Evolutionary conservation across 2,113 vertebrate species (phyloP).

Genomic region (Halichoerus grypus): DNA sequence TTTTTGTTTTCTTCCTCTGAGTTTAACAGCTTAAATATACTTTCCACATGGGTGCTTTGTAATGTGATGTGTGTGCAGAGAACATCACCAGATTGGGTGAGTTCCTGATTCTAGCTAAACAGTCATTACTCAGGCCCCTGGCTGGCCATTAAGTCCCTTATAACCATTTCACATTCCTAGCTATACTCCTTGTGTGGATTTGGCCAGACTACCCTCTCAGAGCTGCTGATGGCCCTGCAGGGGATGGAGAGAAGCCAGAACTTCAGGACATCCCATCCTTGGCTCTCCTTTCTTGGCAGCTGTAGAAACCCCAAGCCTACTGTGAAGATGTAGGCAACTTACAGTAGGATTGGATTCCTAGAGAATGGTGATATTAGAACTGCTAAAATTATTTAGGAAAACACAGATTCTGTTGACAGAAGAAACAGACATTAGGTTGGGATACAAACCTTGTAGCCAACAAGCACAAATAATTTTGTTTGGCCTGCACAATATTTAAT

Average conservation of each 20-base stretch:
- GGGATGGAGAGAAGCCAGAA: slow-evolving; percentile 39
- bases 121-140: not conserved
- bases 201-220: not conserved
- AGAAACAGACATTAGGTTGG: not conserved
- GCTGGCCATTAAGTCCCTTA: not conserved
- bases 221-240: not conserved
- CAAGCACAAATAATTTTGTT: slow-evolving; percentile 50
- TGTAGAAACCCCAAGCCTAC: not conserved
- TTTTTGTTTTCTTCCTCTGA: not conserved
- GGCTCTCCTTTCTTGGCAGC: slow-evolving; percentile 5
- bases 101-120: not conserved
- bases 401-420: not conserved
- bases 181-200: not conserved
- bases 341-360: not conserved
- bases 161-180: slow-evolving; percentile 5
- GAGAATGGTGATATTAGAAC: not conserved
- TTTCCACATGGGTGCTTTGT: not conserved
- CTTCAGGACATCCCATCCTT: slow-evolving; percentile 17
- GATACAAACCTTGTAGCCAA: not conserved
- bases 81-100: not conserved
- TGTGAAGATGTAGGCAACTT: not conserved
- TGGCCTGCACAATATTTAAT: not conserved
- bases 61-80: not conserved
- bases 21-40: slow-evolving; percentile 3
- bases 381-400: not conserved